Percentiles rank a stretch among this genome's conserved stretches.
Conservation (phyloP, 1,140 invertebrate species). For the Drosophila repleta region DNA sequence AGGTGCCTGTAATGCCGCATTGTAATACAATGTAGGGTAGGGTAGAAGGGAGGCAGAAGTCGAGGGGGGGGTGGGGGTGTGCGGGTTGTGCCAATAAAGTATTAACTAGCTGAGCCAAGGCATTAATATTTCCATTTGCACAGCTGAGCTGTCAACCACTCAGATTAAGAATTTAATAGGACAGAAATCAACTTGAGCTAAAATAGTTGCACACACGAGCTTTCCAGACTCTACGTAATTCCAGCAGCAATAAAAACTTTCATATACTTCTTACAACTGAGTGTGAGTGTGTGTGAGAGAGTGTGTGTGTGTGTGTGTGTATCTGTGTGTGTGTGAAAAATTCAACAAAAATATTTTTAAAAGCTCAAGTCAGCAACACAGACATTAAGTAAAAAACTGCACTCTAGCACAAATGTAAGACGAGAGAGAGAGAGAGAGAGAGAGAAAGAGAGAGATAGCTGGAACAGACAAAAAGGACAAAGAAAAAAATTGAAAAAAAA, state of each 20-base stretch:
- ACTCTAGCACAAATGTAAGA: constrained; percentile 24
- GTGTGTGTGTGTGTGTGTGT: constrained; percentile 36
- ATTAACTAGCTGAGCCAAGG: constrained; percentile 5
- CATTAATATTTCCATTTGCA: neutral
- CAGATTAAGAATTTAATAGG: constrained; percentile 9
- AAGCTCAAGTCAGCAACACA: constrained; percentile 62
- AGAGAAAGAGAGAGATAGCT: constrained; percentile 5
- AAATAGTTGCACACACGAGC: constrained; percentile 5
- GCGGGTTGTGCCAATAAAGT: too few relatives aligned
- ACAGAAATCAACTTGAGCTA: constrained; percentile 2
- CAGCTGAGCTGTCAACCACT: constrained; percentile 1
- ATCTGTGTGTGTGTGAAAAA: constrained; percentile 47
- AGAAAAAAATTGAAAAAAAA: constrained; percentile 6
- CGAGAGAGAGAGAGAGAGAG: constrained; percentile 14
- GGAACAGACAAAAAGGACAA: constrained; percentile 30
- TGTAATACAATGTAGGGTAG: constrained; percentile 51
- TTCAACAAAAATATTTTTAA: constrained; percentile 68
- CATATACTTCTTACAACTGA: constrained; percentile 9
- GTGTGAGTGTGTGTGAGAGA: constrained; percentile 37
- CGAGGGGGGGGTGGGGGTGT: too few relatives aligned
- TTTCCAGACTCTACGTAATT: constrained; percentile 5
- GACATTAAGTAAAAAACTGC: constrained; percentile 50
- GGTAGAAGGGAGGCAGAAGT: too few relatives aligned
- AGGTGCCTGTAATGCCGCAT: constrained; percentile 73
- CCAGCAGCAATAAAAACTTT: constrained; percentile 15